Evolutionary conservation across 2,113 vertebrate genomes (phyloP).

Genomic region (Hymenochirus boettgeri): DNA sequence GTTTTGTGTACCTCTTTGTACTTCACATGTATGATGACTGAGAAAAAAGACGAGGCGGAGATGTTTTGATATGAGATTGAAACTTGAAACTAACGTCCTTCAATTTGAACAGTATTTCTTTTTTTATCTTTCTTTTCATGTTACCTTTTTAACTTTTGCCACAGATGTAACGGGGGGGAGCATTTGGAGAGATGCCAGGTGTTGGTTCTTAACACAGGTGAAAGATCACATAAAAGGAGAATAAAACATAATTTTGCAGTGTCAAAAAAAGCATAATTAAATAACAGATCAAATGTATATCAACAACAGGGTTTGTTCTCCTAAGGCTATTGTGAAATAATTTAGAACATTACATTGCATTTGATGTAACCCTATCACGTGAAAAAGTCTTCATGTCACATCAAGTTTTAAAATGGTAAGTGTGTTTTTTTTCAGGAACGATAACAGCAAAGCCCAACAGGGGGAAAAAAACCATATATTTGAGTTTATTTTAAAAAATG

Average conservation of each 20-base stretch:
- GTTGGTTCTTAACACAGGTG: slow-evolving; percentile 69
- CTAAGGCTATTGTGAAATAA: slow-evolving; percentile 52
- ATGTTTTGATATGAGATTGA: slow-evolving; percentile 75
- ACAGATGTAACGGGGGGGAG: slow-evolving; percentile 67
- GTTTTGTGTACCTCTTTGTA: slow-evolving; percentile 78
- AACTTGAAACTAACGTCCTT: slow-evolving; percentile 77
- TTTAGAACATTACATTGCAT: slow-evolving; percentile 47
- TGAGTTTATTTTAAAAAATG: too few species aligned
- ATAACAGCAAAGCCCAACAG: too few species aligned
- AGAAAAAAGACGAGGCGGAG: slow-evolving; percentile 66
- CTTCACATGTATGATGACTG: slow-evolving; percentile 69
- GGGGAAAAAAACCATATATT: too few species aligned
- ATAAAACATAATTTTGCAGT: slow-evolving; percentile 60
- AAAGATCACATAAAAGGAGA: slow-evolving; percentile 68
- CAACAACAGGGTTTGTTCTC: slow-evolving; percentile 69
- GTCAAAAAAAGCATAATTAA: slow-evolving; percentile 51
- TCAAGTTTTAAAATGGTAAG: slow-evolving; percentile 48
- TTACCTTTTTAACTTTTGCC: slow-evolving; percentile 76
- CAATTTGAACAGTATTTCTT: slow-evolving; percentile 74
- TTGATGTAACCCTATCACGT: slow-evolving; percentile 36
- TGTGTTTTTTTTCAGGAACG: too few species aligned
- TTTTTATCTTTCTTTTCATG: slow-evolving; percentile 81
- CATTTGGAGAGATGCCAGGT: slow-evolving; percentile 73
- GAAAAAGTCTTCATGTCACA: slow-evolving; percentile 51
- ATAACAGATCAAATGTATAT: slow-evolving; percentile 63